Conservation (phyloP, 2,888 invertebrate species). For the Drosophila conformis region DNA sequence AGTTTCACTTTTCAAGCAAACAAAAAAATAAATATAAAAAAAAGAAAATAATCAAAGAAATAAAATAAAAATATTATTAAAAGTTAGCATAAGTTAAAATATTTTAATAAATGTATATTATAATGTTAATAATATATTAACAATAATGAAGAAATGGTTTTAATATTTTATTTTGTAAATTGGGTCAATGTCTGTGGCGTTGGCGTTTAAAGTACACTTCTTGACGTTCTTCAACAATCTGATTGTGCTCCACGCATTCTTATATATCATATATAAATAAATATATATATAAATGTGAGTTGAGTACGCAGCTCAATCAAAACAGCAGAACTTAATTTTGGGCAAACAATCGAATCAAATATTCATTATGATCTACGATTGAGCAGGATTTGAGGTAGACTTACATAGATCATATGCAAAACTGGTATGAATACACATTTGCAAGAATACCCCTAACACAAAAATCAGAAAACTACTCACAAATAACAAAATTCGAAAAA, state of each 20-base stretch:
- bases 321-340: background rate
- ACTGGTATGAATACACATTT: background rate
- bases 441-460: constrained; percentile 18
- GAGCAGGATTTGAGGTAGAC: background rate
- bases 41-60: constrained; percentile 20
- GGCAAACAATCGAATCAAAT: background rate
- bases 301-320: constrained; percentile 33
- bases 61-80: background rate
- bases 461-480: constrained; percentile 30
- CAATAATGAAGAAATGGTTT: constrained; percentile 12
- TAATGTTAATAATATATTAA: background rate
- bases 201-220: constrained; percentile 9
- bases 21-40: background rate
- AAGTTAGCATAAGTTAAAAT: background rate
- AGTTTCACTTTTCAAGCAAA: constrained; percentile 67
- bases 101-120: no score
- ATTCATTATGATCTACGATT: background rate
- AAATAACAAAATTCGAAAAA: constrained; percentile 17
- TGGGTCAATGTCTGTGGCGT: constrained; percentile 62
- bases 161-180: constrained; percentile 28
- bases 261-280: background rate
- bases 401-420: constrained; percentile 5
- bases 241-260: constrained; percentile 13
- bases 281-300: constrained; percentile 21
- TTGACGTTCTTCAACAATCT: constrained; percentile 41